A percentile compares a stretch with the other conserved stretches of the same genome.
These are phyloP conservation scores for Patiria miniata DNA, from an alignment of 35 echinoderm and acorn worm species.

Conservation along the genomic window DNA sequence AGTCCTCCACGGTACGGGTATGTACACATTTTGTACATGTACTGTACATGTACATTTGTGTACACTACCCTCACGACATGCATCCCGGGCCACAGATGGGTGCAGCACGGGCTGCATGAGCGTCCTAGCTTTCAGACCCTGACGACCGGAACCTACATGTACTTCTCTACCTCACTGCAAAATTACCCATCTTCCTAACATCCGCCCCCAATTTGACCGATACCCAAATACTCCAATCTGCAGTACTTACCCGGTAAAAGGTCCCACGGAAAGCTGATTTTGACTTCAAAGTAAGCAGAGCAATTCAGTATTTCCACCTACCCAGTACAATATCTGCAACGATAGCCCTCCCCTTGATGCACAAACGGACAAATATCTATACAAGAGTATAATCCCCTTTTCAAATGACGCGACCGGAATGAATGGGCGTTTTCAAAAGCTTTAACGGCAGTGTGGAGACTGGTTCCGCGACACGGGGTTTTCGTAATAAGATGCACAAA, in stretches of 20 bases:
- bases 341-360: not conserved
- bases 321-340: not conserved
- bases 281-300: not conserved
- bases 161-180: no score
- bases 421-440: slow-evolving; percentile 21
- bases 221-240: not conserved
- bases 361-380: not conserved
- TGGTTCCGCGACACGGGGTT: not conserved
- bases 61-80: no score
- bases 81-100: no score
- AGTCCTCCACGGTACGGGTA: no score
- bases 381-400: not conserved
- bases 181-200: not conserved
- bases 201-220: not conserved
- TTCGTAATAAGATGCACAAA: no score
- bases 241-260: not conserved
- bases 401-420: not conserved
- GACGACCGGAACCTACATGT: no score
- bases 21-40: no score
- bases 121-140: no score
- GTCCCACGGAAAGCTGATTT: not conserved
- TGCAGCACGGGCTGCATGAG: no score
- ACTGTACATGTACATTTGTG: no score
- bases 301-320: not conserved
- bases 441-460: not conserved